Evolutionary conservation across 53 echinoderm and acorn worm genomes (phyloP).

Genomic region (Paracentrotus lividus): DNA sequence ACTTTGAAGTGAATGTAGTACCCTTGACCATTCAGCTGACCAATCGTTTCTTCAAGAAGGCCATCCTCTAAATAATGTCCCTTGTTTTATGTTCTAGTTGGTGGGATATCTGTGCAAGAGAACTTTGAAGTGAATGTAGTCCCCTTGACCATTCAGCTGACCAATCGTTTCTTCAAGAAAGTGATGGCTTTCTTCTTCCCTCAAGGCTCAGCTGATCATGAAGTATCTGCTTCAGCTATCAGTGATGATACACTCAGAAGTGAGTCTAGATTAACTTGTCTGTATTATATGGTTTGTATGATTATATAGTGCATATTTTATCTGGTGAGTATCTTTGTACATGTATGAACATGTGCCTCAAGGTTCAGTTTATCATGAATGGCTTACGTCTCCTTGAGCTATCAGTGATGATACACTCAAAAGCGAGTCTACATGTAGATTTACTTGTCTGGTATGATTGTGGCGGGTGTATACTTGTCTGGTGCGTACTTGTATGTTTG

Average conservation of each 20-base stretch:
- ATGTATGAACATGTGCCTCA: too few relatives aligned
- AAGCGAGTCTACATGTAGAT: constrained; percentile 49
- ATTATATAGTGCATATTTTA: too few relatives aligned
- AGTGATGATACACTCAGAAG: constrained; percentile 64
- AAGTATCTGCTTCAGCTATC: constrained; percentile 65
- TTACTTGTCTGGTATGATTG: too few relatives aligned
- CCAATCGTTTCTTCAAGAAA: constrained; percentile 96
- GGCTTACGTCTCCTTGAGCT: constrained; percentile 65
- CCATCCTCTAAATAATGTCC: constrained; percentile 52
- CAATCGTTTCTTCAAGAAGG: constrained; percentile 96
- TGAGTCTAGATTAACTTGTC: constrained; percentile 10
- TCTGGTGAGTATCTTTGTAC: too few relatives aligned
- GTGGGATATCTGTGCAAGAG: constrained; percentile 95
- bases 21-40: constrained; percentile 94
- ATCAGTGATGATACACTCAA: constrained; percentile 57
- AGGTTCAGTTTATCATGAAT: too few relatives aligned
- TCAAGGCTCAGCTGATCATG: constrained; percentile 85
- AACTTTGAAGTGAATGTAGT: constrained; percentile 98
- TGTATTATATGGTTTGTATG: neutral
- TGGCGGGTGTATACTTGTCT: too few relatives aligned
- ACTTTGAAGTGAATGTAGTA: constrained; percentile 97
- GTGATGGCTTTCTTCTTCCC: constrained; percentile 99
- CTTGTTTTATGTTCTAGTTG: constrained; percentile 68
- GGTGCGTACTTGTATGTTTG: too few relatives aligned
- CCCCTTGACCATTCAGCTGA: constrained; percentile 92